Conservation (phyloP, 2,888 invertebrate species). For the Podabrus alpinus region DNA sequence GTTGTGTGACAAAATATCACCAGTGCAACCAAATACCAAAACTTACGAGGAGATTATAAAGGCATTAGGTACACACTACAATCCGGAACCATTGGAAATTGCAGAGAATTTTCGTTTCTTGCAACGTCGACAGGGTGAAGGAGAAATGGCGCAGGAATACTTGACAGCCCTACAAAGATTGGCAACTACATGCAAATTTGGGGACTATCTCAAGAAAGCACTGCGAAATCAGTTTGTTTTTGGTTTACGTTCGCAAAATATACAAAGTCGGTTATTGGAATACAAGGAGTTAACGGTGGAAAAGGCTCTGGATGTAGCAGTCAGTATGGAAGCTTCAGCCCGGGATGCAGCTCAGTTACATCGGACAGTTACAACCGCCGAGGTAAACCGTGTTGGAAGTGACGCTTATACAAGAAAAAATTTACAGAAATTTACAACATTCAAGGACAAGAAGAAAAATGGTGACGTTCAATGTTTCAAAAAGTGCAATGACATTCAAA, state of each 20-base stretch:
- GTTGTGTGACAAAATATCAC: no score
- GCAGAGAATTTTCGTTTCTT: not conserved
- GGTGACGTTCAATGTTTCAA: no score
- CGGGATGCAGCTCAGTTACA: not conserved
- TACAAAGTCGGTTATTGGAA: not conserved
- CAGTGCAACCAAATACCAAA: no score
- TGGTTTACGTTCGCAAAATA: not conserved
- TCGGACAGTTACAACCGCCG: no score
- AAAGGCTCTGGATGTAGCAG: not conserved
- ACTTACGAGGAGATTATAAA: no score
- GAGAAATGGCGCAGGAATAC: not conserved
- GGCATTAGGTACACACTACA: no score
- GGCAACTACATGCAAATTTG: slow-evolving; percentile 1
- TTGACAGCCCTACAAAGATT: not conserved
- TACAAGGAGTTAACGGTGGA: not conserved
- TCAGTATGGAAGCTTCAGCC: not conserved
- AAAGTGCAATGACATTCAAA: no score
- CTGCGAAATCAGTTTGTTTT: not conserved
- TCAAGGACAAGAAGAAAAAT: no score
- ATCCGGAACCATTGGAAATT: no score
- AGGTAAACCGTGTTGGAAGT: no score
- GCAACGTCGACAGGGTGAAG: not conserved
- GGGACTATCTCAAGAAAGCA: not conserved
- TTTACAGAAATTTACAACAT: no score
- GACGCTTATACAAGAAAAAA: no score